Evolutionary conservation across 1,140 invertebrate genomes (phyloP).

Genomic region (Physella acuta): DNA sequence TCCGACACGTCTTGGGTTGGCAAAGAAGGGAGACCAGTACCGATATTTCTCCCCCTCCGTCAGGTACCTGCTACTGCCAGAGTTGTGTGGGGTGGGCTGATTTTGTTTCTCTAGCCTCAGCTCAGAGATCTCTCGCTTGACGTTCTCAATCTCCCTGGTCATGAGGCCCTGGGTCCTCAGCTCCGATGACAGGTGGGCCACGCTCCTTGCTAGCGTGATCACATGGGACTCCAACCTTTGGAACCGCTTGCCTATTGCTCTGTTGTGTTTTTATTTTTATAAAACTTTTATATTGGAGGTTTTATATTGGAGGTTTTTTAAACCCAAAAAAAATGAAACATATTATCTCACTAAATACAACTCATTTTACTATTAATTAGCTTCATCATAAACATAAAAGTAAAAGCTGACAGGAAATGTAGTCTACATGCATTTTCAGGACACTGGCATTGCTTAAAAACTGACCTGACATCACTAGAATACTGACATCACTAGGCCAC

Average conservation of each 20-base stretch:
- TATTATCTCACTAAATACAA: no score
- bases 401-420: no score
- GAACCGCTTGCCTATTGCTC: conserved; percentile 82
- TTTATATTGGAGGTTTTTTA: no score
- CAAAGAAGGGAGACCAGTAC: conserved; percentile 61
- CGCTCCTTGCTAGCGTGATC: conserved; percentile 84
- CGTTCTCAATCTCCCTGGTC: conserved; percentile 84
- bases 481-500: no score
- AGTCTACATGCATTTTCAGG: no score
- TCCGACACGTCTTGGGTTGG: conserved; percentile 71
- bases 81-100: conserved; percentile 6
- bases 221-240: conserved; percentile 89
- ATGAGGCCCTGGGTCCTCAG: conserved; percentile 87
- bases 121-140: conserved; percentile 79
- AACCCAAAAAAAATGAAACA: no score
- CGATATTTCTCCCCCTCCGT: conserved; percentile 53
- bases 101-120: conserved; percentile 64
- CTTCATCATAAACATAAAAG: no score
- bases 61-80: conserved; percentile 3
- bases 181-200: conserved; percentile 90
- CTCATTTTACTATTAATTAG: no score
- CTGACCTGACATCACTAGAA: no score
- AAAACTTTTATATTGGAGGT: no score
- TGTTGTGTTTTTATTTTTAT: no score
- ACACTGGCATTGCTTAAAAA: no score